A percentile compares a stretch with the other conserved stretches of the same genome.
phyloP scores from a whole-genome alignment of 2,113 vertebrate genomes.

The Lasiurus borealis region DNA sequence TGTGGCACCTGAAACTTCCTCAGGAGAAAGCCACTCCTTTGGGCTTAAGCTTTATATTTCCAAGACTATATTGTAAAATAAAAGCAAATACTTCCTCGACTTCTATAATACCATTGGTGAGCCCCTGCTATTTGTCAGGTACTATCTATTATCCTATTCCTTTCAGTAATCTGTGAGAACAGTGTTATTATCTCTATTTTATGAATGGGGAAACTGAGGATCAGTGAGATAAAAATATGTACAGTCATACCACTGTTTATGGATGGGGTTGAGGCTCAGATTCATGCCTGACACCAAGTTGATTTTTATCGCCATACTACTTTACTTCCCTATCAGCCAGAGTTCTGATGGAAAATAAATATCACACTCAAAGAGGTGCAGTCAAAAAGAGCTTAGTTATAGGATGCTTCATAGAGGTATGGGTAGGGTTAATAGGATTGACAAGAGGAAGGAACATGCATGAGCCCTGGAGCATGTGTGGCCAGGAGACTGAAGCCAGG shows the following conservation, averaged over 20 bases:
- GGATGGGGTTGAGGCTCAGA: background rate
- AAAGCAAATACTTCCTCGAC: background rate
- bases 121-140: background rate
- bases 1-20: background rate
- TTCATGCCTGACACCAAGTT: background rate
- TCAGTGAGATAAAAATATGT: background rate
- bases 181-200: background rate
- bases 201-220: background rate
- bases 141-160: background rate
- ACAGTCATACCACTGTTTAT: background rate
- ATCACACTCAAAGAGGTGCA: background rate
- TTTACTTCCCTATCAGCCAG: background rate
- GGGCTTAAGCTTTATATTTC: background rate
- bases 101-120: background rate
- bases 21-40: background rate
- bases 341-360: background rate
- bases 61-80: background rate
- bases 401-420: background rate
- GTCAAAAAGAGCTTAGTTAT: background rate
- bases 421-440: background rate
- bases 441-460: background rate
- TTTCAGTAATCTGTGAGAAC: background rate
- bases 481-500: background rate
- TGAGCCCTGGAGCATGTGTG: background rate
- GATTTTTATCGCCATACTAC: background rate